Conservation (phyloP, 2,888 invertebrate genomes). For the Dioctria linearis region DNA sequence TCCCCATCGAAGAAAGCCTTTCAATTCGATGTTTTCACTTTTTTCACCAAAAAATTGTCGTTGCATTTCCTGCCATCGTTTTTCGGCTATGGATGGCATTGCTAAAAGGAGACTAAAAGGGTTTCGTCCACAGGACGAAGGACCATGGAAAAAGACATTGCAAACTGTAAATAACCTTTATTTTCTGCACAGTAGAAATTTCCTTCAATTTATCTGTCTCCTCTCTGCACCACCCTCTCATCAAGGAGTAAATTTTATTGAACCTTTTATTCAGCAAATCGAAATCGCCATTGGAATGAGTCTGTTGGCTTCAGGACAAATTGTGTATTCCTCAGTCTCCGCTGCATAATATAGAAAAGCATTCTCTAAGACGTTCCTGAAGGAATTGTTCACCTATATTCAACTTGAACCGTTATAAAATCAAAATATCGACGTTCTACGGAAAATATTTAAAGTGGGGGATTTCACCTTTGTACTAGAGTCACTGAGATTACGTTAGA, state of each 20-base stretch:
- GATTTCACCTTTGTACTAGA: neutral
- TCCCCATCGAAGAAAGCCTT: slow-evolving; percentile 17
- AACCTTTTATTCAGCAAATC: slow-evolving; percentile 13
- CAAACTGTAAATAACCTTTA: slow-evolving; percentile 29
- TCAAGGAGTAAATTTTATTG: neutral
- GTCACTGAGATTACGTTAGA: too few species aligned
- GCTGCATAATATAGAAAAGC: slow-evolving; percentile 10
- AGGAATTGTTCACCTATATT: slow-evolving; percentile 17
- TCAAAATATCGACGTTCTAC: slow-evolving; percentile 32
- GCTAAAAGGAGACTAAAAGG: neutral
- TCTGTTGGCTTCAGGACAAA: neutral
- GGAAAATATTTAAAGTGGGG: neutral
- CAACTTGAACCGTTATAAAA: neutral
- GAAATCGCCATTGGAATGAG: slow-evolving; percentile 30
- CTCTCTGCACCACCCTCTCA: too few species aligned
- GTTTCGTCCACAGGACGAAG: neutral
- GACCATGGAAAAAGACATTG: neutral
- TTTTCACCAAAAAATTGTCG: slow-evolving; percentile 1
- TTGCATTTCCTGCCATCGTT: slow-evolving; percentile 22
- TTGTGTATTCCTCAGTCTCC: neutral
- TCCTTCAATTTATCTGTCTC: neutral
- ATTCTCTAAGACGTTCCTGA: slow-evolving; percentile 1
- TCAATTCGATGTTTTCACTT: slow-evolving; percentile 23
- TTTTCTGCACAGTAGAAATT: slow-evolving; percentile 13
- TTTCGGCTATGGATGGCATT: slow-evolving; percentile 17